Evolutionary conservation across 2,888 invertebrate species (phyloP).

Genomic region (Cheilosia urbana): DNA sequence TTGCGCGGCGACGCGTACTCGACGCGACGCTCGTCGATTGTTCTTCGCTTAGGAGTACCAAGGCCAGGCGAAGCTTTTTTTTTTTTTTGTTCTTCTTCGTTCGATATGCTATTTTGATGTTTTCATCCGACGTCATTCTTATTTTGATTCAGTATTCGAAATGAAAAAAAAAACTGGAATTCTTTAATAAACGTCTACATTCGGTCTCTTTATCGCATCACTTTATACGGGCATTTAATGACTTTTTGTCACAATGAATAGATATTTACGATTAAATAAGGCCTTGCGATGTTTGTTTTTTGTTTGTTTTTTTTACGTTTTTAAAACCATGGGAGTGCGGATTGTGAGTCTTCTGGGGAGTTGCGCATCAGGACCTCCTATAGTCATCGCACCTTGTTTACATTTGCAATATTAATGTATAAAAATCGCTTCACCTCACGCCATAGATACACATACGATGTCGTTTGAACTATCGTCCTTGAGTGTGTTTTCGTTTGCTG

Average conservation of each 20-base stretch:
- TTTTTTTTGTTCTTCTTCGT: neutral
- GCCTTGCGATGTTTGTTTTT: constrained; percentile 42
- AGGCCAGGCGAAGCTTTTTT: constrained; percentile 29
- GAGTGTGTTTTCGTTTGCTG: neutral
- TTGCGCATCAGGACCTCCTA: neutral
- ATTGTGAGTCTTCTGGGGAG: neutral
- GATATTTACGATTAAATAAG: constrained; percentile 48
- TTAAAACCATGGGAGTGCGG: neutral
- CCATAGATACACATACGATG: too few species aligned
- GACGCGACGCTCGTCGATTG: constrained; percentile 13
- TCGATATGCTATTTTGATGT: constrained; percentile 37
- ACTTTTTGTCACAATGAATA: constrained; percentile 46
- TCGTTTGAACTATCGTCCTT: constrained; percentile 2
- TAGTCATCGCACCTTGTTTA: neutral
- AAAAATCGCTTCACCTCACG: neutral
- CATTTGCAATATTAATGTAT: neutral
- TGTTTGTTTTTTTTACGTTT: neutral
- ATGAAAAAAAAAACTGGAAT: neutral
- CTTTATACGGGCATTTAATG: constrained; percentile 53
- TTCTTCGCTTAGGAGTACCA: constrained; percentile 67
- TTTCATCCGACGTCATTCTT: constrained; percentile 61
- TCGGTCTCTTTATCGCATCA: constrained; percentile 5
- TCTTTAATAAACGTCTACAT: constrained; percentile 45
- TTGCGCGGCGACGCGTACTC: constrained; percentile 10
- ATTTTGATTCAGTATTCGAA: constrained; percentile 49